Evolutionary conservation across 1,140 invertebrate genomes (phyloP).

Genomic region (Camponotus pennsylvanicus): DNA sequence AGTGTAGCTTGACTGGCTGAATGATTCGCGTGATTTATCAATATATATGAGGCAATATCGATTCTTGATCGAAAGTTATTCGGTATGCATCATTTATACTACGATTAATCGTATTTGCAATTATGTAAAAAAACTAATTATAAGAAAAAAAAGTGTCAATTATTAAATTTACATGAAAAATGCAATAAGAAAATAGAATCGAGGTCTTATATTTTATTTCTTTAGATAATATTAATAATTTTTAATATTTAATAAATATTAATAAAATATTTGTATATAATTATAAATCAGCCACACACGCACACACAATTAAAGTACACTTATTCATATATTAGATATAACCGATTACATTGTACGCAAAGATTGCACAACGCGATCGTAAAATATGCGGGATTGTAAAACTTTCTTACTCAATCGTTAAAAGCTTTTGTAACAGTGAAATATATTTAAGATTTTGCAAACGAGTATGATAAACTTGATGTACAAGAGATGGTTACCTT

Average conservation of each 20-base stretch:
- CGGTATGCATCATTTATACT: background rate
- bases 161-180: background rate
- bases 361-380: no score
- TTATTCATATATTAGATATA: background rate
- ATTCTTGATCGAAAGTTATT: background rate
- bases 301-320: no score
- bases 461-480: constrained; percentile 10
- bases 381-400: background rate
- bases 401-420: background rate
- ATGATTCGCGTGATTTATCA: constrained; percentile 4
- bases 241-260: background rate
- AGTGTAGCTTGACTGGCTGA: background rate
- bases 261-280: no score
- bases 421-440: constrained; percentile 46
- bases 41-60: background rate
- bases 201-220: background rate
- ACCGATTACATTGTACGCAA: background rate
- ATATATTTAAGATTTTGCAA: background rate
- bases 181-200: background rate
- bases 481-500: background rate
- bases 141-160: background rate
- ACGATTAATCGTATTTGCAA: background rate
- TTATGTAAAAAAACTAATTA: background rate
- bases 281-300: background rate
- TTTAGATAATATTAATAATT: background rate